A percentile compares a stretch with the other conserved stretches of the same genome.
phyloP scores from a whole-genome alignment of 2,113 vertebrate species.

The Mormoops blainvillei region DNA sequence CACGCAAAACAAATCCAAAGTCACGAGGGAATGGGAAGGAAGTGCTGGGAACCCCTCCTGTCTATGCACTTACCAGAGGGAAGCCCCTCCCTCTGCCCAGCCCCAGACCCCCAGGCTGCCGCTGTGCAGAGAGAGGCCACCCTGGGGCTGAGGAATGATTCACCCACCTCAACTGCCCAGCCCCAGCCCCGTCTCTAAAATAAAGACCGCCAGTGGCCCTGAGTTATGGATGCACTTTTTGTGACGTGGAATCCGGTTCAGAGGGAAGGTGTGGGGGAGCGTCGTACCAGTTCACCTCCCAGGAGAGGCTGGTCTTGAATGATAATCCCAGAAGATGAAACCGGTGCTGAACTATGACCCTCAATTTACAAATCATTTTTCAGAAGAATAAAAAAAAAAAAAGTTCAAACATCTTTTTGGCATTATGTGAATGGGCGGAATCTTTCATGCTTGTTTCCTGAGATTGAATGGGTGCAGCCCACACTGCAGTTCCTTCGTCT shows the following conservation, averaged over 20 bases:
- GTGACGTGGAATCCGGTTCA: constrained; percentile 47
- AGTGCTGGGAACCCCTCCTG: constrained; percentile 55
- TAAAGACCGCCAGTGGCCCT: constrained; percentile 73
- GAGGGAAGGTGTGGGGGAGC: constrained; percentile 38
- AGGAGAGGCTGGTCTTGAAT: constrained; percentile 49
- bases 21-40: constrained; percentile 44
- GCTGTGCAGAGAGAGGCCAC: constrained; percentile 71
- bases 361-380: constrained; percentile 69
- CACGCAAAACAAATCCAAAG: background rate
- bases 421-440: constrained; percentile 47
- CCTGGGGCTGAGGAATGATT: constrained; percentile 74
- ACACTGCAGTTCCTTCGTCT: constrained; percentile 36
- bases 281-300: constrained; percentile 48
- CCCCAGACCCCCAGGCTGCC: constrained; percentile 73
- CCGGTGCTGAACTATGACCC: constrained; percentile 52
- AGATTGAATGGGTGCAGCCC: constrained; percentile 60
- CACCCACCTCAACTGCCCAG: constrained; percentile 68
- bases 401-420: constrained; percentile 42
- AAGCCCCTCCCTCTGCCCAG: constrained; percentile 69
- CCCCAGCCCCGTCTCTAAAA: constrained; percentile 69
- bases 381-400: constrained; percentile 22
- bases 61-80: constrained; percentile 66
- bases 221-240: constrained; percentile 68
- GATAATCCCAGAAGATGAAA: constrained; percentile 41
- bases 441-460: constrained; percentile 56